A percentile compares a stretch with the other conserved stretches of the same genome.
Conservation (phyloP, 2,113 vertebrate genomes). For the Xenopus laevis region DNA sequence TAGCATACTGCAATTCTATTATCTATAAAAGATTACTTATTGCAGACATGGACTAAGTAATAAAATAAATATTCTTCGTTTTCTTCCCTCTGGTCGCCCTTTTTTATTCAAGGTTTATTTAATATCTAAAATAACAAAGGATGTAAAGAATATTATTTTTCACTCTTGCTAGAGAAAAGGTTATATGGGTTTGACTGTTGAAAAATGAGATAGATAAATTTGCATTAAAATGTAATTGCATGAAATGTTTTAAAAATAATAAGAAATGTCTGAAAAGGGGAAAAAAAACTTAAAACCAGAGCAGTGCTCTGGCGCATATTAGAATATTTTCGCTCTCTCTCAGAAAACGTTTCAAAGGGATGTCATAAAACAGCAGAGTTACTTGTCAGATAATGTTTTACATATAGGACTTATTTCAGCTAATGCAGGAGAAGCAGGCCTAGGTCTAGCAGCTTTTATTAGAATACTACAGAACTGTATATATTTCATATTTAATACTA, state of each 20-base stretch:
- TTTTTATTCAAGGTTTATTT: conserved; percentile 38
- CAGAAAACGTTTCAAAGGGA: conserved; percentile 17
- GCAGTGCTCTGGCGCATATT: conserved; percentile 14
- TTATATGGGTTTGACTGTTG: conserved; percentile 41
- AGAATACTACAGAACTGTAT: too few relatives aligned
- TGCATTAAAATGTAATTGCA: conserved; percentile 42
- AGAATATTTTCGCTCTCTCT: conserved; percentile 11
- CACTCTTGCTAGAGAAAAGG: conserved; percentile 33
- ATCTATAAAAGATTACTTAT: conserved; percentile 43
- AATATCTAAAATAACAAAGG: conserved; percentile 44
- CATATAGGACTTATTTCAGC: not conserved
- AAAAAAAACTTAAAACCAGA: conserved; percentile 17
- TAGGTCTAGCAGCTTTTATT: too few relatives aligned
- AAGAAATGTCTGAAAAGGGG: conserved; percentile 18
- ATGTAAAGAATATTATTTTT: conserved; percentile 44
- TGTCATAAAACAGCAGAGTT: conserved; percentile 29
- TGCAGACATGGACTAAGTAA: conserved; percentile 31
- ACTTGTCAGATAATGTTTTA: conserved; percentile 26
- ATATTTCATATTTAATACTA: too few relatives aligned
- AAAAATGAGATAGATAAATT: conserved; percentile 42
- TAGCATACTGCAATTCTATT: conserved; percentile 44
- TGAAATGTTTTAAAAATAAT: conserved; percentile 41
- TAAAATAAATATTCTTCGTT: conserved; percentile 44
- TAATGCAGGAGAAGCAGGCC: not conserved
- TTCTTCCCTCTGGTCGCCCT: not conserved